Conservation (phyloP, 2,888 invertebrate genomes). For the Eupithecia vulgata region DNA sequence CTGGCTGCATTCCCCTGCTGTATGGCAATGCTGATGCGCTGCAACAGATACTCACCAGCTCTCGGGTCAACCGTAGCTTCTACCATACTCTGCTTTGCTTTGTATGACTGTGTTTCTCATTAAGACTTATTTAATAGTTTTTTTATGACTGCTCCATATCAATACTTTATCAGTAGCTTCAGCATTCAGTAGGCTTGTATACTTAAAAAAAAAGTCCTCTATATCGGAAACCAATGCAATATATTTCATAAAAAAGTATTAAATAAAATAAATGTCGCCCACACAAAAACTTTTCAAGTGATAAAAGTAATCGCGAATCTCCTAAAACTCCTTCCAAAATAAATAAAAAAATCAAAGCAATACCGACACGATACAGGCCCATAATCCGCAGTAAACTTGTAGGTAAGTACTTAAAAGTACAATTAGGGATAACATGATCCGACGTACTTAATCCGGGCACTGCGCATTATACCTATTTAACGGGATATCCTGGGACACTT, state of each 20-base stretch:
- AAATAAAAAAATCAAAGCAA: slow-evolving; percentile 21
- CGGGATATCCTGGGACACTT: slow-evolving; percentile 64
- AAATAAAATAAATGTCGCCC: too few species aligned
- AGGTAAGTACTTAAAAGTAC: slow-evolving; percentile 63
- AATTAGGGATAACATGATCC: slow-evolving; percentile 79
- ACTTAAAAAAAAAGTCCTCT: background rate
- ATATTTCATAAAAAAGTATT: background rate
- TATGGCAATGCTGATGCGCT: too few species aligned
- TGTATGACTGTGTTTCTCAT: background rate
- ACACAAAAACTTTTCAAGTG: background rate
- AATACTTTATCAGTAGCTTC: background rate
- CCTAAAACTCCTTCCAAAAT: background rate
- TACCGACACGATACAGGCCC: slow-evolving; percentile 25
- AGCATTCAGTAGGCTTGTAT: background rate
- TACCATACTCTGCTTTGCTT: too few species aligned
- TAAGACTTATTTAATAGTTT: too few species aligned
- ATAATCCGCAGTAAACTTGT: slow-evolving; percentile 67
- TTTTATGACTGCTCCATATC: background rate
- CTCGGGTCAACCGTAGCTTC: too few species aligned
- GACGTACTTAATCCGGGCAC: slow-evolving; percentile 68
- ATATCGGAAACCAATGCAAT: background rate
- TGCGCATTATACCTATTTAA: slow-evolving; percentile 80
- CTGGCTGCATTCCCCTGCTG: too few species aligned
- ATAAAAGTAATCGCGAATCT: background rate
- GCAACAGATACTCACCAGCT: too few species aligned